phyloP scores from a whole-genome alignment of 2,888 invertebrate genomes.

The Helicoverpa assulta region DNA sequence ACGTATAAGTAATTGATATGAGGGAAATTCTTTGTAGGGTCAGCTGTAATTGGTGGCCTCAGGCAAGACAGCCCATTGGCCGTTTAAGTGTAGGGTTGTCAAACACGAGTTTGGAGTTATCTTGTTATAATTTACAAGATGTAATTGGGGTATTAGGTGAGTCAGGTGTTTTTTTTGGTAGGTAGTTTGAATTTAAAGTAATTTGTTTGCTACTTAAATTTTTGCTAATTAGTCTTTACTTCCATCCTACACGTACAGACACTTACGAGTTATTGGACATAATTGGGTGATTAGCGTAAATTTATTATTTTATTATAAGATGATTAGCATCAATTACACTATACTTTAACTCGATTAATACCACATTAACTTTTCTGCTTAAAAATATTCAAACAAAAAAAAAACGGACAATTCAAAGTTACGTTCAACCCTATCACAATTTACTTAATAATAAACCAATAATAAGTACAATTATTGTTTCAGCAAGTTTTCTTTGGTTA shows the following conservation, averaged over 20 bases:
- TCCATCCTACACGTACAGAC: not conserved
- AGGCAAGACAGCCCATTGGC: conserved; percentile 74
- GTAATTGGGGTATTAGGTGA: conserved; percentile 22
- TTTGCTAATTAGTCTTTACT: not conserved
- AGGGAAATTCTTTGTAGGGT: conserved; percentile 76
- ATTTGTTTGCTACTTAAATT: not conserved
- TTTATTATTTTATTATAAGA: not conserved
- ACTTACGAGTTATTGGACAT: not conserved
- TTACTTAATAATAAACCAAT: conserved; percentile 1
- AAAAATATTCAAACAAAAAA: not conserved
- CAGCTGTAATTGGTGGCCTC: conserved; percentile 76
- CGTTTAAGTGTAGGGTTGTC: conserved; percentile 64
- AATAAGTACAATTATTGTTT: conserved; percentile 20
- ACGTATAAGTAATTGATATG: conserved; percentile 75
- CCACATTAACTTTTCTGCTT: not conserved
- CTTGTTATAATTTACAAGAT: conserved; percentile 33
- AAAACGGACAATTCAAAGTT: not conserved
- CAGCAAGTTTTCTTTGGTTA: conserved; percentile 10
- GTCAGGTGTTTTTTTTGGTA: conserved; percentile 2
- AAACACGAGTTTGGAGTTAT: conserved; percentile 24
- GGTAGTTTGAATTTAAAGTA: not conserved
- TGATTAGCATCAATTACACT: conserved; percentile 7
- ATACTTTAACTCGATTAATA: not conserved
- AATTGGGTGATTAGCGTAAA: not conserved
- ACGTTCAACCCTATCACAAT: conserved; percentile 36